Conservation (phyloP, 2,797 vertebrate genomes). For the Melanotaenia nigrans region DNA sequence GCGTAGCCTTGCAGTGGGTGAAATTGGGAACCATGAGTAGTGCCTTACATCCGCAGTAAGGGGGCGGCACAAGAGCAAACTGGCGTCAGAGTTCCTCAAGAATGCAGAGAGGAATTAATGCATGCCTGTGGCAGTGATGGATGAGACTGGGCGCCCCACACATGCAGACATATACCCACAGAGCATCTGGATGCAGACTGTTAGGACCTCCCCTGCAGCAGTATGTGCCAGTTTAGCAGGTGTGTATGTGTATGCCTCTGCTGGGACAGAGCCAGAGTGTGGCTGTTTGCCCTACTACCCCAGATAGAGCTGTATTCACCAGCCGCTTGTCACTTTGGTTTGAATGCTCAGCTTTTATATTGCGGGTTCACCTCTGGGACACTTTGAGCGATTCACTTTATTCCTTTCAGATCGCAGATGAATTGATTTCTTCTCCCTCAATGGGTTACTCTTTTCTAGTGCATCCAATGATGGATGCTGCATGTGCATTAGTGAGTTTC, state of each 20-base stretch:
- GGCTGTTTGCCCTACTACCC: constrained; percentile 65
- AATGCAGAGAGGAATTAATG: constrained; percentile 80
- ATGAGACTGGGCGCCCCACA: constrained; percentile 57
- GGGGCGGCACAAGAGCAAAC: constrained; percentile 57
- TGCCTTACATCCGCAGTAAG: constrained; percentile 5
- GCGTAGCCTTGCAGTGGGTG: constrained; percentile 19
- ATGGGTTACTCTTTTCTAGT: constrained; percentile 21
- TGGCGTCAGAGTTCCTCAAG: constrained; percentile 76
- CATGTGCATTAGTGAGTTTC: background rate
- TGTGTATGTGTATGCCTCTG: constrained; percentile 43
- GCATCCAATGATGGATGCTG: constrained; percentile 41
- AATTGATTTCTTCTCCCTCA: constrained; percentile 40
- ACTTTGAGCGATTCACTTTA: constrained; percentile 37
- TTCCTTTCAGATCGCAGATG: constrained; percentile 40
- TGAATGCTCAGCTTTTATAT: constrained; percentile 28
- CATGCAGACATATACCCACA: constrained; percentile 14
- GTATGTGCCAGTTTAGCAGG: constrained; percentile 57
- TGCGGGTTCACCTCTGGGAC: constrained; percentile 33
- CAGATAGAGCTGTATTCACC: constrained; percentile 57
- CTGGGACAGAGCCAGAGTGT: constrained; percentile 56
- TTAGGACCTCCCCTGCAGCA: constrained; percentile 44
- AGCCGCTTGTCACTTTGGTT: constrained; percentile 41
- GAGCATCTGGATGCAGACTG: constrained; percentile 64
- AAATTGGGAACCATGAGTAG: background rate
- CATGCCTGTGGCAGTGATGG: constrained; percentile 77